Conservation (phyloP, 2,888 invertebrate species). For the Oasisia sp. region DNA sequence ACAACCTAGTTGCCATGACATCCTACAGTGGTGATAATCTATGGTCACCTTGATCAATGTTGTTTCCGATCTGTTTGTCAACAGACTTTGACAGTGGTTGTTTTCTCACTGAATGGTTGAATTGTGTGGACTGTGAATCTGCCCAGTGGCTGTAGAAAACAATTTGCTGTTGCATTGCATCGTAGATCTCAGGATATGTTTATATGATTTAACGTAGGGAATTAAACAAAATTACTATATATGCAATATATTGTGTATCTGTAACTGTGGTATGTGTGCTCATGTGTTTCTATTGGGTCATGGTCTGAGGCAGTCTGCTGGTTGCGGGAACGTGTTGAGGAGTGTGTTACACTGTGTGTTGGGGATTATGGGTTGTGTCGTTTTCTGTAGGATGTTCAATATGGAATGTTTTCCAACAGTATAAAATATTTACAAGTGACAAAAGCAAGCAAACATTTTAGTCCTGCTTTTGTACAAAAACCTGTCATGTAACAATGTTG, state of each 20-base stretch:
- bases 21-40: neutral
- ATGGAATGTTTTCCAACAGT: neutral
- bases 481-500: neutral
- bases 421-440: neutral
- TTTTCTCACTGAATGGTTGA: too few relatives aligned
- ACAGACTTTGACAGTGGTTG: too few relatives aligned
- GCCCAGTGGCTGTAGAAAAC: too few relatives aligned
- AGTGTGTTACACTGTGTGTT: too few relatives aligned
- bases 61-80: too few relatives aligned
- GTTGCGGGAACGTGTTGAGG: too few relatives aligned
- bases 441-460: neutral
- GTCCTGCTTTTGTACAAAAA: neutral
- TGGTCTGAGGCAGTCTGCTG: neutral
- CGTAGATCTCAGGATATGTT: neutral
- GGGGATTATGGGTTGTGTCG: neutral
- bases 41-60: neutral
- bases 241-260: neutral
- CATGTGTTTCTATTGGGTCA: neutral
- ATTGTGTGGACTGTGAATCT: too few relatives aligned
- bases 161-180: neutral
- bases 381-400: neutral
- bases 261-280: neutral
- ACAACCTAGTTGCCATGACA: too few relatives aligned
- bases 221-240: neutral
- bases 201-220: neutral